A percentile compares a stretch with the other conserved stretches of the same genome.
phyloP scores from a whole-genome alignment of 1,140 invertebrate genomes.

The Hycleus cichorii region DNA sequence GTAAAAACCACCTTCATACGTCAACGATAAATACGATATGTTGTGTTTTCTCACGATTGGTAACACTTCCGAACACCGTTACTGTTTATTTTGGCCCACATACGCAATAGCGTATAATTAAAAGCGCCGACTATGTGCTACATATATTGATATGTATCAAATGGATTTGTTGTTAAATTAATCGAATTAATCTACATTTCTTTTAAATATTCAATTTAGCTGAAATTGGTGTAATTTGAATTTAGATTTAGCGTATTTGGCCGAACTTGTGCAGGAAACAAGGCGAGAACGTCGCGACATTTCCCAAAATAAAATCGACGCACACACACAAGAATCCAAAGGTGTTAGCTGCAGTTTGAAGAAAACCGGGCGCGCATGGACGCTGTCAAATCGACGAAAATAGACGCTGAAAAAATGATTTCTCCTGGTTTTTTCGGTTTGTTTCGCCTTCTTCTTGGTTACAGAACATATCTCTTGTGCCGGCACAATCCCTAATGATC shows the following conservation, averaged over 20 bases:
- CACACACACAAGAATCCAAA: not conserved
- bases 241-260: too few species aligned
- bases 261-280: not conserved
- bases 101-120: slow-evolving; percentile 6
- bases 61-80: slow-evolving; percentile 5
- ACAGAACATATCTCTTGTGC: too few species aligned
- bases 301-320: slow-evolving; percentile 1
- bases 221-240: too few species aligned
- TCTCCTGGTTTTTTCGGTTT: not conserved
- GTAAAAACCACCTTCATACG: not conserved
- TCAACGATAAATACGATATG: not conserved
- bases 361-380: not conserved
- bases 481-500: slow-evolving; percentile 7
- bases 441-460: too few species aligned
- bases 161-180: too few species aligned
- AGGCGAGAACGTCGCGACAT: not conserved
- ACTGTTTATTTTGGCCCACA: slow-evolving; percentile 7
- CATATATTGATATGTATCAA: too few species aligned
- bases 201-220: too few species aligned
- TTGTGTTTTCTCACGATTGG: slow-evolving; percentile 11
- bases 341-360: too few species aligned
- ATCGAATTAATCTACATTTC: too few species aligned
- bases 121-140: too few species aligned
- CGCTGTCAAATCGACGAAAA: slow-evolving; percentile 9
- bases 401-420: slow-evolving; percentile 1